These are phyloP conservation scores for Orchestia grillus DNA, from an alignment of 1,140 invertebrate genomes.

Conservation along the genomic window DNA sequence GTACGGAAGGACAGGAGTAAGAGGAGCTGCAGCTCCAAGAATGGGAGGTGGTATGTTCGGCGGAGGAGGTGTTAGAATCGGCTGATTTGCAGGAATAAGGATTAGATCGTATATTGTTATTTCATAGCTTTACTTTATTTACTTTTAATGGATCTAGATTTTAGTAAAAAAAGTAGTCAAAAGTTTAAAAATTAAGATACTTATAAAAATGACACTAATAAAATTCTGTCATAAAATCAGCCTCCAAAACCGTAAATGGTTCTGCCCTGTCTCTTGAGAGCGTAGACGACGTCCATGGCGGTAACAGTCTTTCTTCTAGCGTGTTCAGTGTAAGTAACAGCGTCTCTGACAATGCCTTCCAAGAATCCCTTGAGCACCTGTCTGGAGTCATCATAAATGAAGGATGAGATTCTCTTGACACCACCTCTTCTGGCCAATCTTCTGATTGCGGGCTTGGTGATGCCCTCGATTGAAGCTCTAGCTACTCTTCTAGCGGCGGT, in stretches of 20 bases:
- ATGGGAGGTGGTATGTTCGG: too few relatives aligned
- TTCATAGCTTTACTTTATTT: too few relatives aligned
- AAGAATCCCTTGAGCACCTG: conserved; percentile 84
- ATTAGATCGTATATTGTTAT: too few relatives aligned
- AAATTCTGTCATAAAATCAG: conserved; percentile 69
- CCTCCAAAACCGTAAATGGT: conserved; percentile 77
- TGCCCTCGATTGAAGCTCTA: too few relatives aligned
- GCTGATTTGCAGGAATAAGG: too few relatives aligned
- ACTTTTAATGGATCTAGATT: too few relatives aligned
- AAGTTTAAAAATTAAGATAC: too few relatives aligned
- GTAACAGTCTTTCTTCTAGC: conserved; percentile 87
- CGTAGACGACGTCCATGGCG: conserved; percentile 90
- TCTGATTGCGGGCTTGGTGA: conserved; percentile 79
- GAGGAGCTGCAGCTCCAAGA: too few relatives aligned
- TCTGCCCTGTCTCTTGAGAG: conserved; percentile 85
- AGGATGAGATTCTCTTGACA: conserved; percentile 82
- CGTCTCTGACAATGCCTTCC: conserved; percentile 86
- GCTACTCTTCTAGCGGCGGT: conserved; percentile 81
- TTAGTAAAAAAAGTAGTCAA: too few relatives aligned
- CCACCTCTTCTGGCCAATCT: conserved; percentile 81
- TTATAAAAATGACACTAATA: too few relatives aligned
- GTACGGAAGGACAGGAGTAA: too few relatives aligned
- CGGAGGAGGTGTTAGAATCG: too few relatives aligned
- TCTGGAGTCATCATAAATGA: conserved; percentile 81
- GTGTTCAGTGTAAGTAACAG: conserved; percentile 87